Evolutionary conservation across 2,113 vertebrate genomes (phyloP).

Genomic region (Mobula hypostoma): DNA sequence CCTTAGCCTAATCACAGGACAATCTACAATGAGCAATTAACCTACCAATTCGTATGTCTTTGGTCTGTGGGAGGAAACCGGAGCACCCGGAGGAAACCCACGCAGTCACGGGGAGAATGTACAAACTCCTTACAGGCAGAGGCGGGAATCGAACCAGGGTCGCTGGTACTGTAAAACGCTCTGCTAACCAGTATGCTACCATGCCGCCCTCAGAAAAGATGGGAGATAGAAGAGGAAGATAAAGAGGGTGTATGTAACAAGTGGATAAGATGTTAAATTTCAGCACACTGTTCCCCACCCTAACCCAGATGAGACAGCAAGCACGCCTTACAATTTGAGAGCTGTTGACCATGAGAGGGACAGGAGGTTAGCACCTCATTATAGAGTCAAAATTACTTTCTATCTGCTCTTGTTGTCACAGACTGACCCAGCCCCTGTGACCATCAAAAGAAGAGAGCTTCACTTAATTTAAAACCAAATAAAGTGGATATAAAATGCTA

Average conservation of each 20-base stretch:
- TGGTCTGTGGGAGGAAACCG: too few relatives aligned
- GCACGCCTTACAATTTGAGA: background rate
- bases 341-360: background rate
- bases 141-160: too few relatives aligned
- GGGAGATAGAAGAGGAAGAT: background rate
- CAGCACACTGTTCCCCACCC: too few relatives aligned
- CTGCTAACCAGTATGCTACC: too few relatives aligned
- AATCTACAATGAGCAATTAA: too few relatives aligned
- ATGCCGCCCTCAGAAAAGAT: background rate
- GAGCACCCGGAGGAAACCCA: too few relatives aligned
- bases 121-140: too few relatives aligned
- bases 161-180: too few relatives aligned
- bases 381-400: background rate
- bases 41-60: too few relatives aligned
- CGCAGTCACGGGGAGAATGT: too few relatives aligned
- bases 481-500: background rate
- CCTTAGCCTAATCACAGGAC: too few relatives aligned
- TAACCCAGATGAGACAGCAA: too few relatives aligned
- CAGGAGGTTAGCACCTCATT: background rate
- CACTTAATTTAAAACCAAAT: conserved; percentile 9
- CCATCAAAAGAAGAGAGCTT: background rate
- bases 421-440: background rate
- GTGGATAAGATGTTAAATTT: background rate
- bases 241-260: background rate
- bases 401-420: background rate